phyloP scores from a whole-genome alignment of 2,797 vertebrate genomes.

The Clarias fuscus region DNA sequence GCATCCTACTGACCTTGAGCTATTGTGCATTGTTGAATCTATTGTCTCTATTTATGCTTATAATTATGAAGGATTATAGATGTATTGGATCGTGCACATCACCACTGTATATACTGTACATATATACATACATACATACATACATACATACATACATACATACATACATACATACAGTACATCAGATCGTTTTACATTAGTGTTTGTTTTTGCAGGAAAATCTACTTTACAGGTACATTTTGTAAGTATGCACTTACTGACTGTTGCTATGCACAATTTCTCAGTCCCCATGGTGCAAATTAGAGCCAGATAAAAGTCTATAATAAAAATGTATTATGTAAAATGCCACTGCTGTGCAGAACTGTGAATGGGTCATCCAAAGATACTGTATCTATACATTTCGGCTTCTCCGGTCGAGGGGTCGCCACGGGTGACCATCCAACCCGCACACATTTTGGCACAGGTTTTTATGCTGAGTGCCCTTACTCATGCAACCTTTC shows the following conservation, averaged over 20 bases:
- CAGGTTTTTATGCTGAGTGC: too few relatives aligned
- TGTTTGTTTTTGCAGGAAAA: background rate
- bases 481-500: too few relatives aligned
- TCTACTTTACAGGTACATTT: background rate
- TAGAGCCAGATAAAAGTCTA: background rate
- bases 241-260: background rate
- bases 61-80: background rate
- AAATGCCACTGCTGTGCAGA: background rate
- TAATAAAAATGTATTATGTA: background rate
- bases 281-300: background rate
- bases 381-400: background rate
- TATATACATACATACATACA: too few relatives aligned
- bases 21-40: background rate
- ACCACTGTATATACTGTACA: too few relatives aligned
- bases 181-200: background rate
- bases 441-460: too few relatives aligned
- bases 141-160: background rate
- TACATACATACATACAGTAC: background rate
- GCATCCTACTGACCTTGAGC: conserved; percentile 18
- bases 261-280: conserved; percentile 4
- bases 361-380: background rate
- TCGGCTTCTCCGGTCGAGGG: too few relatives aligned
- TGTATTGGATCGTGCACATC: background rate
- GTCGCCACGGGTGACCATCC: too few relatives aligned
- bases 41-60: background rate